Evolutionary conservation across 2,888 invertebrate genomes (phyloP).

Genomic region (Cataglyphis cursor): DNA sequence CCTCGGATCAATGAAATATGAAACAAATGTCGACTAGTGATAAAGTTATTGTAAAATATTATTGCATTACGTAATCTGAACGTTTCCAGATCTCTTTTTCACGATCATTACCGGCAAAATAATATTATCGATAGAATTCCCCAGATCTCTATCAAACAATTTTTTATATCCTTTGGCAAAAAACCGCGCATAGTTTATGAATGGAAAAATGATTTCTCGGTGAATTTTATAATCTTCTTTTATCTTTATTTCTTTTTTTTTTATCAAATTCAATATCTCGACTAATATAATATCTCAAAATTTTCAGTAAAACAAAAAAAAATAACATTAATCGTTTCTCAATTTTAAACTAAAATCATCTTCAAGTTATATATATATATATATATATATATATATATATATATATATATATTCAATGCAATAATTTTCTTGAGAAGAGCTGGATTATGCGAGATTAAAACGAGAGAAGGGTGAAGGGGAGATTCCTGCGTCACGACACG

Average conservation of each 20-base stretch:
- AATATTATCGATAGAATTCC: not conserved
- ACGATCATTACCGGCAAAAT: not conserved
- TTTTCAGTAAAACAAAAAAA: not conserved
- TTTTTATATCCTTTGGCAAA: not conserved
- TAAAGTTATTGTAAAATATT: constrained; percentile 22
- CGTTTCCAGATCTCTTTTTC: constrained; percentile 1
- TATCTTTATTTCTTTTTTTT: no score
- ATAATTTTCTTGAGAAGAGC: not conserved
- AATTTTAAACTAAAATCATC: not conserved
- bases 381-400: no score
- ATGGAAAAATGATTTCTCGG: no score
- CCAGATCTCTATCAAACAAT: not conserved
- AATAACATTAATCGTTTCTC: not conserved
- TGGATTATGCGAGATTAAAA: not conserved
- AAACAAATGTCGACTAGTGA: constrained; percentile 6
- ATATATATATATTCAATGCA: not conserved
- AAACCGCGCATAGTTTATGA: no score
- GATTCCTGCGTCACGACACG: constrained; percentile 73
- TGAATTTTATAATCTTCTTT: no score
- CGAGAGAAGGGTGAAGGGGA: constrained; percentile 26
- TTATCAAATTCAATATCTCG: no score
- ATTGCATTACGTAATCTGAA: constrained; percentile 2
- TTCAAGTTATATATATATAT: not conserved
- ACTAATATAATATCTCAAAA: not conserved
- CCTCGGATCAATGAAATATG: constrained; percentile 12